Base-by-base conservation (phyloP, 2,113 vertebrate genomes). In the Irena cyanogastra region DNA sequence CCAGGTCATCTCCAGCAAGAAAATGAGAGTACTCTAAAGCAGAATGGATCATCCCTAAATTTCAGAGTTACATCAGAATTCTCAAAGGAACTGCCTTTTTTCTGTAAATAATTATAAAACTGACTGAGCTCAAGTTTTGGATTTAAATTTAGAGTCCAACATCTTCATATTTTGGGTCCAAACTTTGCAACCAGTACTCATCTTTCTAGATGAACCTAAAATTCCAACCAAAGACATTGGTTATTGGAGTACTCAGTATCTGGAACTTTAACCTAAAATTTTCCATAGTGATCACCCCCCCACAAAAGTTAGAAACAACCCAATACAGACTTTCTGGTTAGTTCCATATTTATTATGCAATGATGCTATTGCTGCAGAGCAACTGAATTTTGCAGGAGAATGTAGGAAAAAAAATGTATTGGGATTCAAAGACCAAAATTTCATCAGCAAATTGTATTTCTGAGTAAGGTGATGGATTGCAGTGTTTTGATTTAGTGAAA, bases 1-100 rank as follows among this genome's bases (percentile, higher is more conserved):
- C 4, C 22, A 53, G 28, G 6, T 1, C 2, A 6, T 9, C 27
- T n/a, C 7, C 7, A 6, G 21, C 5, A 69, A 18, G 13, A 63
- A 47, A 4, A 3, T 50, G 20, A 57, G n/a, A 24, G 7, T 54
- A 9, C 30, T 89, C 10, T 54, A 57, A 42, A 53, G 9, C 8
- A 82, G 8, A 79, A 28, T 0, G 21, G 30, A 56, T 70, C 8
- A 78, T 41, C 18, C 6, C 20, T 7, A 53, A 35, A 33, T 54
- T 35, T 59, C 20, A 66, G 16, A 69, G 49, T 3, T 31, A 7
- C 7, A 21, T 31, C 8, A 63, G 18, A 82, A 70, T 71, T 82
- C 26, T 53, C 37, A 74, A 45, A 84, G 10, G 11, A 66, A n/a
- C 11, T n/a, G 8, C 0, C 35, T 35, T 33, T 31, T 31, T 41